Evolutionary conservation across 2,888 invertebrate species (phyloP), one percentile per base, ranked within the genome.

Genomic region (Agrilus cyanescens): DNA sequence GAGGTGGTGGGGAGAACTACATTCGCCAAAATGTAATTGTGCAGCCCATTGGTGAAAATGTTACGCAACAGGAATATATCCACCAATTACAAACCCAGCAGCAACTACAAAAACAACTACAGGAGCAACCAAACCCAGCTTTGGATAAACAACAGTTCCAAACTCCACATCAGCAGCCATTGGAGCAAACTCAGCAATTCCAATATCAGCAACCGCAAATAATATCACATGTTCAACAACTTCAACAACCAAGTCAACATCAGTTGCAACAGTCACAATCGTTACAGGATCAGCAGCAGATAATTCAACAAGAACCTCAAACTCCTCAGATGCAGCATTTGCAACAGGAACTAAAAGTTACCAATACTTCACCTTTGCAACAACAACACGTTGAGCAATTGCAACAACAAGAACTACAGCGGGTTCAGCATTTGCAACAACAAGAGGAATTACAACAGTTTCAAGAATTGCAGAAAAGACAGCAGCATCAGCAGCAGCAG

Each of bases 361-460:
- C 12, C 10, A 31, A 10, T 32, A 32, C 12, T 13, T 32, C 29
- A 38, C 37, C 41, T 14, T n/a, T 32, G 12, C 34, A 31, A 14
- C 41, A 44, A 40, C 36, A 38, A 32, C 38, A 42, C n/a, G 25
- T 30, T 18, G 5, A 44, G 12, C 38, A 13, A 12, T 20, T 12
- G 8, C 25, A 30, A 10, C 40, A 33, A 31, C 5, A 38, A 10
- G 32, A 30, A 30, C 3, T n/a, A 10, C 31, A 42, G 7, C 29
- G 12, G 14, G 42, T 37, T 25, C 47, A 48, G 38, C 46, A 51
- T 31, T 31, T 39, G 29, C 37, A 48, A 16, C 45, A 47, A 14
- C 46, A 47, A 29, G 30, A 15, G 15, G 25, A 13, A 12, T 40
- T 42, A 14, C 46, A 37, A 32, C 5, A 13, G 13, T 31, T 38